These are phyloP conservation scores for Troides oblongomaculatus DNA, from an alignment of 2,888 invertebrate species.

Conservation along the genomic window DNA sequence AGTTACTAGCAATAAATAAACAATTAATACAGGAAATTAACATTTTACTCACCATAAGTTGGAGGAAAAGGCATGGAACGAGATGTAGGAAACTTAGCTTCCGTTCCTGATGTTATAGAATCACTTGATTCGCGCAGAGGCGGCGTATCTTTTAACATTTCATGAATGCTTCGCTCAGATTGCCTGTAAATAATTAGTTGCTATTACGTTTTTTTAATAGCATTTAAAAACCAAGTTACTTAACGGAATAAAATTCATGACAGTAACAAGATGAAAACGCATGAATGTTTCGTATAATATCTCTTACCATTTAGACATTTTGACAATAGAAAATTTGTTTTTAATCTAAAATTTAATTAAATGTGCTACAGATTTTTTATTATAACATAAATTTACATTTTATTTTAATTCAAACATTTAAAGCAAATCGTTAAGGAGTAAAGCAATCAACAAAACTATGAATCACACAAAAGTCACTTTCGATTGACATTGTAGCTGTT, in stretches of 20 bases:
- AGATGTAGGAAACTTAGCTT: constrained; percentile 83
- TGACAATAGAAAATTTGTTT: constrained; percentile 30
- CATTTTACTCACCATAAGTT: constrained; percentile 74
- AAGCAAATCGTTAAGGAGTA: neutral
- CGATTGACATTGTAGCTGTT: constrained; percentile 9
- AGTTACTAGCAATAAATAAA: neutral
- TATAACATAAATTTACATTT: constrained; percentile 12
- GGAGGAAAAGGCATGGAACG: constrained; percentile 86
- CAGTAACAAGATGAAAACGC: neutral
- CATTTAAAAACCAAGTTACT: neutral
- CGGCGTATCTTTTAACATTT: constrained; percentile 91
- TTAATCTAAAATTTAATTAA: neutral
- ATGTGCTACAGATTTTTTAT: neutral
- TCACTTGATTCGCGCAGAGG: constrained; percentile 87
- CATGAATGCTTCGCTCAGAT: constrained; percentile 87
- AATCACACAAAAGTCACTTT: constrained; percentile 21
- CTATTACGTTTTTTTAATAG: neutral
- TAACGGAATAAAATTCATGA: neutral
- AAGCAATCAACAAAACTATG: constrained; percentile 20
- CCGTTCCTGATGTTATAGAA: constrained; percentile 87
- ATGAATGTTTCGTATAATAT: neutral
- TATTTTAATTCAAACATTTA: constrained; percentile 6
- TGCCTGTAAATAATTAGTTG: constrained; percentile 52
- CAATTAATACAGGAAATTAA: too few species aligned
- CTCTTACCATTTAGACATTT: constrained; percentile 67